Conservation (phyloP, 2,113 vertebrate genomes). For the Sinocyclocheilus anshuiensis region DNA sequence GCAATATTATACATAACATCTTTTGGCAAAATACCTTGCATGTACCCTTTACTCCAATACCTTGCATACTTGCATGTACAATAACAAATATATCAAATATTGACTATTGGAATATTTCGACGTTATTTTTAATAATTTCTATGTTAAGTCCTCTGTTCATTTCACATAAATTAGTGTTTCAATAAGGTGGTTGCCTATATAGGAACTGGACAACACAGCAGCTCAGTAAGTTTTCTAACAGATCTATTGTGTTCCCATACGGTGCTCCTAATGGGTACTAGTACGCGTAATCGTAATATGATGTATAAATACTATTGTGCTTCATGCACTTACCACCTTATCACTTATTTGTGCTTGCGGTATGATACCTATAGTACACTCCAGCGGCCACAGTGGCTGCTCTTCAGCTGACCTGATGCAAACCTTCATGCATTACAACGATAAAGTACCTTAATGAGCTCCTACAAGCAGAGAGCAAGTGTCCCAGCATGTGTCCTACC, state of each 20-base stretch:
- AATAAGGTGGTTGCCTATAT: neutral
- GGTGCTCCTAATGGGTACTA: neutral
- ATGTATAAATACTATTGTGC: neutral
- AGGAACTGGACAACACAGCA: neutral
- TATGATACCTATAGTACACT: slow-evolving; percentile 22
- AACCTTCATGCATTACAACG: slow-evolving; percentile 31
- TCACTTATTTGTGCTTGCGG: neutral
- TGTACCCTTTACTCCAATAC: neutral
- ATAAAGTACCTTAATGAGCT: slow-evolving; percentile 13
- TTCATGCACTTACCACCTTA: slow-evolving; percentile 30
- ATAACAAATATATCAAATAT: no score
- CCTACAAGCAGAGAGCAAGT: neutral
- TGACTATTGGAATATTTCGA: neutral
- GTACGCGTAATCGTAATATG: neutral
- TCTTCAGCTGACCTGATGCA: slow-evolving; percentile 17
- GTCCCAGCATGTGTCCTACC: slow-evolving; percentile 70
- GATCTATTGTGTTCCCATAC: neutral
- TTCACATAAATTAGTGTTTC: neutral
- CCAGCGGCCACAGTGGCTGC: slow-evolving; percentile 17
- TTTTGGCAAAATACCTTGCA: neutral
- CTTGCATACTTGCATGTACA: no score
- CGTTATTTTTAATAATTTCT: neutral
- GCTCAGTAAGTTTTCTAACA: slow-evolving; percentile 6
- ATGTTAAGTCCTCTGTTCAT: neutral
- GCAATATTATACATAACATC: neutral